A percentile compares a stretch with the other conserved stretches of the same genome.
These are phyloP conservation scores for Zonotrichia albicollis DNA, from an alignment of 2,797 vertebrate species.

Conservation along the genomic window DNA sequence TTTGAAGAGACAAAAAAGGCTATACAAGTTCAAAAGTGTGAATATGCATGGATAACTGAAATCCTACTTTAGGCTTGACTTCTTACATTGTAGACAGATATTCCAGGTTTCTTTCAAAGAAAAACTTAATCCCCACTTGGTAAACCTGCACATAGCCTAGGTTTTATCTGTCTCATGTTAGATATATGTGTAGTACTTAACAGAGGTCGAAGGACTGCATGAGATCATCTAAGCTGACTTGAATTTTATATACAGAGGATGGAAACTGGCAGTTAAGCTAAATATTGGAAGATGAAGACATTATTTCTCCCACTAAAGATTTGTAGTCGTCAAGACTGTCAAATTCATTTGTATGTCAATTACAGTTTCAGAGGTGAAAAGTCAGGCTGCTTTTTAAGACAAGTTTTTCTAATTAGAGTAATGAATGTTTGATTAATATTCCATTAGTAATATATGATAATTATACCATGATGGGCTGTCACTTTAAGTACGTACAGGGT, in stretches of 20 bases:
- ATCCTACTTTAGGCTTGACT: background rate
- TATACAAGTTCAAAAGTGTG: background rate
- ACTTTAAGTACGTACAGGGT: background rate
- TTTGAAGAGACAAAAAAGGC: background rate
- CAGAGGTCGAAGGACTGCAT: background rate
- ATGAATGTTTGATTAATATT: slow-evolving; percentile 37
- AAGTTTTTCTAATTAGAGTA: slow-evolving; percentile 33
- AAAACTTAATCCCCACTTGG: background rate
- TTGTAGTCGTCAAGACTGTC: background rate
- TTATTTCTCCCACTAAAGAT: background rate
- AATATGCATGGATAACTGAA: background rate
- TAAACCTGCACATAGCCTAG: background rate
- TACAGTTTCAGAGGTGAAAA: slow-evolving; percentile 37
- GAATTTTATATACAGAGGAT: background rate
- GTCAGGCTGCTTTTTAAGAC: slow-evolving; percentile 28
- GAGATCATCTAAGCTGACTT: background rate
- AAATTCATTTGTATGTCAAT: slow-evolving; percentile 9
- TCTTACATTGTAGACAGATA: background rate
- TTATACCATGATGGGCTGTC: slow-evolving; percentile 5
- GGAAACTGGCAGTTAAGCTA: background rate
- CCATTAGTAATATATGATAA: slow-evolving; percentile 16
- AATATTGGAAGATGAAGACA: background rate
- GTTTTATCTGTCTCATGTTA: background rate
- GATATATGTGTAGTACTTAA: background rate
- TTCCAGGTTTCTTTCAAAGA: background rate